Evolutionary conservation across 2,797 vertebrate genomes (phyloP).

Genomic region (Lateolabrax maculatus): DNA sequence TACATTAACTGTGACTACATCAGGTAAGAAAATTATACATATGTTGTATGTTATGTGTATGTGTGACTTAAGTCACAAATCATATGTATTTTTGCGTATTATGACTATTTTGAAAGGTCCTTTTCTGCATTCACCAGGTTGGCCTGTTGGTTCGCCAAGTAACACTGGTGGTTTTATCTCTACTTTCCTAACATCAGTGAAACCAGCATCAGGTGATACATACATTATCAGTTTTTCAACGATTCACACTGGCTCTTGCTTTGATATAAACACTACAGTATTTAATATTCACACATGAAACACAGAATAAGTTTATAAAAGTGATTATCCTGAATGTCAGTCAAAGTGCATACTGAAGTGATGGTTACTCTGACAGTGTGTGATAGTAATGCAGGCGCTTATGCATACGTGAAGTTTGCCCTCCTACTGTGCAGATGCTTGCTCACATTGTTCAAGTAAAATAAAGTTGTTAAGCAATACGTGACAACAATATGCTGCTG

Average conservation of each 20-base stretch:
- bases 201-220: constrained; percentile 9
- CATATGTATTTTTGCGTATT: background rate
- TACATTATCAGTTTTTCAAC: background rate
- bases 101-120: too few relatives aligned
- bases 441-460: background rate
- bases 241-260: too few relatives aligned
- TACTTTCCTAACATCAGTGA: background rate
- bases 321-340: background rate
- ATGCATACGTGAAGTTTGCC: background rate
- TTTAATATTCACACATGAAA: too few relatives aligned
- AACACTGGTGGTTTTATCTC: background rate
- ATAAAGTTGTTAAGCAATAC: too few relatives aligned
- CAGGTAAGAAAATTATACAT: background rate
- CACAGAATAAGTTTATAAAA: background rate
- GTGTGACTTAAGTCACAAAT: background rate
- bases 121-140: background rate
- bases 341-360: background rate
- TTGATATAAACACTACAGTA: too few relatives aligned
- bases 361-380: background rate
- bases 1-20: background rate
- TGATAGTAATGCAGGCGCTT: background rate
- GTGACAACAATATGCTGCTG: background rate
- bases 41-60: too few relatives aligned
- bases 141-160: background rate
- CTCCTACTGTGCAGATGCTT: background rate